Conservation (phyloP, 2,888 invertebrate species). For the Limnephilus marmoratus region DNA sequence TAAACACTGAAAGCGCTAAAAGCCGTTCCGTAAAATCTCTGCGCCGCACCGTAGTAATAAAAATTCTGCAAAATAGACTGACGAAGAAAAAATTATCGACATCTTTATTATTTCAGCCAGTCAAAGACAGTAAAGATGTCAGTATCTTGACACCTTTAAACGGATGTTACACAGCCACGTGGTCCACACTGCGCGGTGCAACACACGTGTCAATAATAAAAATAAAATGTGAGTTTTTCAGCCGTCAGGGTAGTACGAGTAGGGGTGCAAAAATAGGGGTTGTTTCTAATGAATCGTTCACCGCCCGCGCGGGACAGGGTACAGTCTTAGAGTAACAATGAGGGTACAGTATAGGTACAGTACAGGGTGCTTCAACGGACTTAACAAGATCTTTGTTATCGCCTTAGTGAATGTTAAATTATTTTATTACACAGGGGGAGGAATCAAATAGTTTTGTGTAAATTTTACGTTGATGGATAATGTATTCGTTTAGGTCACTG, state of each 20-base stretch:
- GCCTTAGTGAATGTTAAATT: conserved; percentile 10
- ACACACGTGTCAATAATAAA: conserved; percentile 38
- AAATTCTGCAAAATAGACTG: background rate
- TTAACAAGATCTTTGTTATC: conserved; percentile 39
- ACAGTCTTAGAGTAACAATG: no score
- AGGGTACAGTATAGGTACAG: no score
- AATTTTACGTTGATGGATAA: background rate
- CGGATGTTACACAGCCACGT: background rate
- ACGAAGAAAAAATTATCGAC: background rate
- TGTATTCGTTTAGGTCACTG: background rate
- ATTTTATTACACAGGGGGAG: conserved; percentile 22
- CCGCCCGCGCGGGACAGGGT: background rate
- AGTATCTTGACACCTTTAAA: background rate
- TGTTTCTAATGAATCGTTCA: conserved; percentile 43
- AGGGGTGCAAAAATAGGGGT: conserved; percentile 30
- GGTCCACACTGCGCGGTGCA: background rate
- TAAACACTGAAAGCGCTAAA: no score
- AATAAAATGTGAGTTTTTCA: conserved; percentile 7
- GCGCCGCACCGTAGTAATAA: background rate
- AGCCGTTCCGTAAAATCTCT: no score
- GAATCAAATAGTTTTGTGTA: background rate
- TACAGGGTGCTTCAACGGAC: background rate
- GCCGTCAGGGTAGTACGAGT: background rate
- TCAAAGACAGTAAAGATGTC: background rate
- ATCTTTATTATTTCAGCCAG: background rate